Percentiles rank a stretch among this genome's conserved stretches.
Conservation (phyloP, 2,113 vertebrate species). For the Trogon surrucura region DNA sequence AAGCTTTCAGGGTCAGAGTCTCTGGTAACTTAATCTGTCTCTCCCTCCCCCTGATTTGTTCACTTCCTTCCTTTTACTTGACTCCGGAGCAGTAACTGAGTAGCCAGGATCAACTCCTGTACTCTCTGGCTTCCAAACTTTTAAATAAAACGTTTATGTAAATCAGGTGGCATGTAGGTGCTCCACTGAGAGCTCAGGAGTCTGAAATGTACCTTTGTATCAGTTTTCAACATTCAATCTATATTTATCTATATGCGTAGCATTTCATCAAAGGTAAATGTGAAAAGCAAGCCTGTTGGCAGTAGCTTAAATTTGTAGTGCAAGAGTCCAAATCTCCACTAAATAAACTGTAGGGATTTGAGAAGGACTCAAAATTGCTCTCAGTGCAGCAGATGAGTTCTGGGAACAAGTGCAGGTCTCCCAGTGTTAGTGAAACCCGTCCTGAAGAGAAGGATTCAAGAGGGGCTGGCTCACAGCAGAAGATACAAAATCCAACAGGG, state of each 20-base stretch:
- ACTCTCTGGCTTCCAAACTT: background rate
- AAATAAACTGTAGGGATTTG: fast-evolving
- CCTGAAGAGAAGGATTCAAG: background rate
- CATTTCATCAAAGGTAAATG: background rate
- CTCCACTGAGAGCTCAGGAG: background rate
- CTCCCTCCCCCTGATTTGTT: constrained; percentile 30
- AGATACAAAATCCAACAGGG: background rate
- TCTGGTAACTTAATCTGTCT: constrained; percentile 56
- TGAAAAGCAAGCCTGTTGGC: background rate
- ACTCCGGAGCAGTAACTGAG: background rate
- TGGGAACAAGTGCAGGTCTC: background rate
- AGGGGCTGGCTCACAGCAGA: background rate
- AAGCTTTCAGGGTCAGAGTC: constrained; percentile 32
- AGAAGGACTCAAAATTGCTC: background rate
- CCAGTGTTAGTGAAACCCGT: background rate
- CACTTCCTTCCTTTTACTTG: constrained; percentile 49
- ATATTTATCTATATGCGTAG: fast-evolving
- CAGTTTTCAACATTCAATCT: background rate
- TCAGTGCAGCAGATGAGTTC: background rate
- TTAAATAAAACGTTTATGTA: background rate
- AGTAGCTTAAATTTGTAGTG: background rate
- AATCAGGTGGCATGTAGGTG: background rate
- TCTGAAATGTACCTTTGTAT: background rate
- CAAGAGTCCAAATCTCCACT: background rate
- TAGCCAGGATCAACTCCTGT: background rate